Base-by-base conservation (phyloP, 2,888 invertebrate species). In the Lepidochrysops patricia region DNA sequence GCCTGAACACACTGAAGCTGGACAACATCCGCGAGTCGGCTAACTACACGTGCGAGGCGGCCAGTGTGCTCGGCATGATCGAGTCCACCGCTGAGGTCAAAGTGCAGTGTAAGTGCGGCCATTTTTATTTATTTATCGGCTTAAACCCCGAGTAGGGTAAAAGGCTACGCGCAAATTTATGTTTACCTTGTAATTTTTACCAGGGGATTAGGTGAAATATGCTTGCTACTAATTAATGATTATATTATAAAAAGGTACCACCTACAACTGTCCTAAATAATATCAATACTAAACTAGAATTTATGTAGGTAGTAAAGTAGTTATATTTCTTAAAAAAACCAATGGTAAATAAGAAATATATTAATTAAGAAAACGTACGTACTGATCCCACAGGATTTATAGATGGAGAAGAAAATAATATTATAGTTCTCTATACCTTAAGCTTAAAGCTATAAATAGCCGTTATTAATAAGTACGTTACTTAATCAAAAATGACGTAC, bases 21-120 rank as follows among this genome's bases (percentile, higher is more conserved):
- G 94, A 92, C 57, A 94, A 97, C 76, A 96, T 99, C 67, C 92
- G 95, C 70, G 95, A 97, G 77, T 97, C 98, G 0, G 96, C 96
- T 23, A 99, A 98, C 88, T 99, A 97, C 89, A 99, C 98, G 0
- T 99, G 99, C 80, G 95, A 97, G 64, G 99, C 99, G 0, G 95
- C 96, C 60, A 98, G 98, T 74, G 97, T 96, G 13, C 91, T 99
- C 60, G 98, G 98, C 52, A 94, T 96, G 72, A 97, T 98, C 64
- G 97, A 98, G 76, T 92, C 95, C 2, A 92, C 93, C 0, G 94
- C 97, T 9, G 92, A 94, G 72, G 97, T 99, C 68, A 96, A 96
- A 91, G 98, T 99, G 68, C 97, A 98, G 93, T 97, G 98, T 98
- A 84, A 94, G 88, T 84, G 25, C n/a, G 5, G 50, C 34, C 3